phyloP scores from a whole-genome alignment of 2,113 vertebrate species.

The Sylvia atricapilla region DNA sequence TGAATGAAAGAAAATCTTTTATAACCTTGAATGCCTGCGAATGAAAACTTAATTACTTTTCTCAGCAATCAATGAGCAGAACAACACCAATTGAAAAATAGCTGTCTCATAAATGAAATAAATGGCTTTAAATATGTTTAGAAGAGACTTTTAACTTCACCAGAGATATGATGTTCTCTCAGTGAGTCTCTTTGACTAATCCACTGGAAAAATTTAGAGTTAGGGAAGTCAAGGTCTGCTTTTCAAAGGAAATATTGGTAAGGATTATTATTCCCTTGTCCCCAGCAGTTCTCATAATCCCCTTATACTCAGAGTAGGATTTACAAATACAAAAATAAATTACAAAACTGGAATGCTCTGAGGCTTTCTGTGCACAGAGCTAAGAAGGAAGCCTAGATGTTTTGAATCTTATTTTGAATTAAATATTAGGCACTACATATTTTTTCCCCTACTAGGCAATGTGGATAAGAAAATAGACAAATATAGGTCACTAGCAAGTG shows the following conservation, averaged over 20 bases:
- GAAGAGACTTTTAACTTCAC: background rate
- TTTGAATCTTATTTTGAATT: slow-evolving; percentile 4
- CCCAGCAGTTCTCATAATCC: slow-evolving; percentile 37
- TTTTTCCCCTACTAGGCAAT: background rate
- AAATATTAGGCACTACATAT: background rate
- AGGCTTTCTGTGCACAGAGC: background rate
- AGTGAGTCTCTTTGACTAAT: slow-evolving; percentile 48
- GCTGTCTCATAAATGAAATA: slow-evolving; percentile 4
- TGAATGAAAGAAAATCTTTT: slow-evolving; percentile 6
- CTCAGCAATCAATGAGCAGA: background rate
- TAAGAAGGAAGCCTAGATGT: slow-evolving; percentile 4
- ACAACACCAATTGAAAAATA: background rate
- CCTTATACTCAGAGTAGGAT: slow-evolving; percentile 24
- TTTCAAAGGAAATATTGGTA: slow-evolving; percentile 59
- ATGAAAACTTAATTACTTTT: background rate
- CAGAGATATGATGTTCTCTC: background rate
- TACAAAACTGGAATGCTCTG: slow-evolving; percentile 4
- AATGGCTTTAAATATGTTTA: slow-evolving; percentile 19
- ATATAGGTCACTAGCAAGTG: background rate
- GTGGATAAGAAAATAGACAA: background rate
- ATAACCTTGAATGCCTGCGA: slow-evolving; percentile 2
- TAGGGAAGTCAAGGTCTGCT: slow-evolving; percentile 12
- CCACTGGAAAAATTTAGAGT: slow-evolving; percentile 47
- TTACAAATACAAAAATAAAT: slow-evolving; percentile 48
- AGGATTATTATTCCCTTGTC: slow-evolving; percentile 64